Evolutionary conservation across 2,797 vertebrate species (phyloP), one percentile per base, ranked within the genome.

Genomic region (Cottoperca gobio): DNA sequence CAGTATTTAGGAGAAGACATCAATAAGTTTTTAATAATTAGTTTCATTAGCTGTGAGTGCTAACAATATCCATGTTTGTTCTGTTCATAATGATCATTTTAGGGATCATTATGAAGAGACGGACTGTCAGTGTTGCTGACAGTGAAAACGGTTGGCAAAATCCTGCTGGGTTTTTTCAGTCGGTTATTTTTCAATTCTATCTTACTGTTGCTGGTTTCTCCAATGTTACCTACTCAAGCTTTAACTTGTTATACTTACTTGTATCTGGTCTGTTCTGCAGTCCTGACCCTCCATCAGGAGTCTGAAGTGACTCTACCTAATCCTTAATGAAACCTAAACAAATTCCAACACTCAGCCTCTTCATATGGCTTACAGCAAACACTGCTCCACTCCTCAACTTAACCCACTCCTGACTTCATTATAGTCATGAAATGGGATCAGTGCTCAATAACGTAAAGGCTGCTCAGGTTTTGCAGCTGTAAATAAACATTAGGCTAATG

Each of bases 401-500:
- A 70, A 76, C 65, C 37, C 23, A 42, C 59, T 42, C 39, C 33
- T 69, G 79, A 80, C 79, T 79, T 86, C 70, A 79, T 86, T 83
- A 78, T 24, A 68, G 35, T 72, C 61, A 82, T 76, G 52, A 73
- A 72, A 71, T 40, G 66, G 45, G 9, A 74, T 79, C 43, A 72
- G 64, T 28, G 54, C 42, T 14, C 76, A 88, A 70, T 77, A 78
- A 80, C 13, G 12, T 39, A 65, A 64, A 73, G 52, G 52, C 70
- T 53, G 69, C 65, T 73, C 1, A 0, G 39, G 73, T 55, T 73
- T 57, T 57, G 65, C 45, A 66, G 79, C 59, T 78, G 70, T 82
- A 85, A 84, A 89, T 80, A 86, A 90, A 89, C 81, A 89, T 88
- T 76, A 88, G 69, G 19, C 74, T 83, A 80, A 89, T 86, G 61